Percentiles rank a stretch among this genome's conserved stretches.
phyloP scores from a whole-genome alignment of 2,888 invertebrate genomes.

The Harmothoe impar region DNA sequence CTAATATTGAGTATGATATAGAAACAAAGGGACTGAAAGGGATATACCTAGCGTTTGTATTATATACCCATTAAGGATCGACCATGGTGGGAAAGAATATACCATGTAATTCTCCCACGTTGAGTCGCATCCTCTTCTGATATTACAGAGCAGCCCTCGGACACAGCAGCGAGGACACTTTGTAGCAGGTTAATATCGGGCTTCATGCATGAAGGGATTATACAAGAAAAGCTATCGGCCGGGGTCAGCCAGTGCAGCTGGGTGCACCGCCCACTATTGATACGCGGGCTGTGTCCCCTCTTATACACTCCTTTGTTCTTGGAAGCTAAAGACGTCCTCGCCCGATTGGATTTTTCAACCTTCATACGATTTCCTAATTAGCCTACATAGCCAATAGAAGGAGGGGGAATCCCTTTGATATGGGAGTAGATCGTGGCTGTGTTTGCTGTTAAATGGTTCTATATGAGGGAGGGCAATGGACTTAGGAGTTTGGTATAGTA shows the following conservation, averaged over 20 bases:
- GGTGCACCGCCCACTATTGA: not conserved
- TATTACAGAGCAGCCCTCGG: too few relatives aligned
- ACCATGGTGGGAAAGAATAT: too few relatives aligned
- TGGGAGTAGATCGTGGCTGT: not conserved
- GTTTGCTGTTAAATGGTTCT: not conserved
- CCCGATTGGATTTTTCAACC: conserved; percentile 31
- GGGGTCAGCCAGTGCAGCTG: not conserved
- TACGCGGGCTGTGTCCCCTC: not conserved
- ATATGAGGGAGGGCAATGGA: not conserved
- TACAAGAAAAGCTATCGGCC: not conserved
- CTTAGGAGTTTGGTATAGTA: not conserved
- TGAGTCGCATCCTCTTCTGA: too few relatives aligned
- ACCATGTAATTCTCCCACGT: too few relatives aligned
- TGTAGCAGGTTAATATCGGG: not conserved
- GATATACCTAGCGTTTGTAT: too few relatives aligned
- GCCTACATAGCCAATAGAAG: conserved; percentile 9
- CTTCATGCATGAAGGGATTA: not conserved
- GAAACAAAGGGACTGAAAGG: too few relatives aligned
- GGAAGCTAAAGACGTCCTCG: not conserved
- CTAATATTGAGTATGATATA: too few relatives aligned
- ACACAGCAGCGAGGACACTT: not conserved
- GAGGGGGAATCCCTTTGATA: not conserved
- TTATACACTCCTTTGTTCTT: not conserved
- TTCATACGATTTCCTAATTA: conserved; percentile 19
- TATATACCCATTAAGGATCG: too few relatives aligned